These are phyloP conservation scores for Neelides sp. DNA, from an alignment of 1,140 invertebrate genomes.

Conservation along the genomic window DNA sequence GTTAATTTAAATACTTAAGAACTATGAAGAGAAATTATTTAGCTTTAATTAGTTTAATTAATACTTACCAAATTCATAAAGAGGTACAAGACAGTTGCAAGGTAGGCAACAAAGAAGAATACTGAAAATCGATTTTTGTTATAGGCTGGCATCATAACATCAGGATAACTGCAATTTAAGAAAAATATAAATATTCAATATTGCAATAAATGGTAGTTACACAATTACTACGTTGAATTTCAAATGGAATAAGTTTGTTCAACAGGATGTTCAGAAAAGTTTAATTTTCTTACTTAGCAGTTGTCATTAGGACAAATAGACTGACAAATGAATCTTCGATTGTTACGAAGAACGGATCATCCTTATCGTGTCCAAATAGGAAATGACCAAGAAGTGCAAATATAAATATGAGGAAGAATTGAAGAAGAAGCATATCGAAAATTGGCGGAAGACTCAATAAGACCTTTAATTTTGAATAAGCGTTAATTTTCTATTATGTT, in stretches of 20 bases:
- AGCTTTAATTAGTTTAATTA: too few relatives aligned
- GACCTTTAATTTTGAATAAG: conserved; percentile 34
- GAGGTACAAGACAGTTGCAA: conserved; percentile 71
- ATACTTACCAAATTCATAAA: conserved; percentile 72
- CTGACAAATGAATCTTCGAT: conserved; percentile 73
- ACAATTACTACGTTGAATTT: too few relatives aligned
- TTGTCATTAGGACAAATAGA: conserved; percentile 78
- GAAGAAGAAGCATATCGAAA: conserved; percentile 63
- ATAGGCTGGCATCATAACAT: conserved; percentile 88
- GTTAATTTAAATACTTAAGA: neutral
- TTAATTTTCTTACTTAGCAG: conserved; percentile 65
- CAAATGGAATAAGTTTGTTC: too few relatives aligned
- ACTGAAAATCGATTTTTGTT: conserved; percentile 58
- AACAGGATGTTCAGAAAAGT: neutral
- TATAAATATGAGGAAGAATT: conserved; percentile 68
- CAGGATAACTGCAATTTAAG: conserved; percentile 58
- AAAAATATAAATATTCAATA: too few relatives aligned
- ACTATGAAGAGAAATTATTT: neutral
- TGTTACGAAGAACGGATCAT: conserved; percentile 63
- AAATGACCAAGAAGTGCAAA: conserved; percentile 74
- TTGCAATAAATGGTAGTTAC: too few relatives aligned
- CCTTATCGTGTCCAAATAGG: conserved; percentile 54
- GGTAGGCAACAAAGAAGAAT: conserved; percentile 76
- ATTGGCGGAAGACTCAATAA: conserved; percentile 77
- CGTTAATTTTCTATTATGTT: too few relatives aligned